Evolutionary conservation across 2,113 vertebrate species (phyloP).

Genomic region (Siniperca chuatsi): DNA sequence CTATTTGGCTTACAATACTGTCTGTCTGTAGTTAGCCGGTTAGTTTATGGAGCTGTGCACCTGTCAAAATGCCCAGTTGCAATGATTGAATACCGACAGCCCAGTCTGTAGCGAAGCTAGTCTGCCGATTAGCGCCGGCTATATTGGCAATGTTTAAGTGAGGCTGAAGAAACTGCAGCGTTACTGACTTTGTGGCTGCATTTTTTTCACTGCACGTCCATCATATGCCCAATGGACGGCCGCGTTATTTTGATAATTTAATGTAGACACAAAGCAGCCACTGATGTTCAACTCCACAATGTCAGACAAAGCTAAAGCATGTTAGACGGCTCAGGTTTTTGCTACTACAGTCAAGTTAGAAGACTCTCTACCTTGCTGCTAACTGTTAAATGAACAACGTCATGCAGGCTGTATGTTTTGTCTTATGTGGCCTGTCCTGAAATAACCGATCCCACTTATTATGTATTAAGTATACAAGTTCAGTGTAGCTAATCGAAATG

Average conservation of each 20-base stretch:
- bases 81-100: slow-evolving; percentile 63
- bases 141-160: background rate
- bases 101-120: slow-evolving; percentile 37
- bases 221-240: background rate
- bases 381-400: background rate
- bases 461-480: background rate
- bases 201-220: background rate
- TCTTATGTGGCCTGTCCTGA: background rate
- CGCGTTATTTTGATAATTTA: background rate
- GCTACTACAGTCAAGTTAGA: background rate
- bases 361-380: background rate
- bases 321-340: background rate
- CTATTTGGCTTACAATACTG: background rate
- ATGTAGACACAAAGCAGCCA: background rate
- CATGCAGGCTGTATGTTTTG: background rate
- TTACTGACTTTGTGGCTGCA: background rate
- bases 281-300: background rate
- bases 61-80: slow-evolving; percentile 75
- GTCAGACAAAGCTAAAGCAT: background rate
- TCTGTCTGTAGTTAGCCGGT: background rate
- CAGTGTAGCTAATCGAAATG: background rate
- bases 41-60: slow-evolving; percentile 58
- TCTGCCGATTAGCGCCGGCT: slow-evolving; percentile 20
- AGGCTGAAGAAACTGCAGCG: background rate
- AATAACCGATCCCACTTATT: background rate